Evolutionary conservation across 2,888 invertebrate genomes (phyloP).

Genomic region (Macrophya alboannulata): DNA sequence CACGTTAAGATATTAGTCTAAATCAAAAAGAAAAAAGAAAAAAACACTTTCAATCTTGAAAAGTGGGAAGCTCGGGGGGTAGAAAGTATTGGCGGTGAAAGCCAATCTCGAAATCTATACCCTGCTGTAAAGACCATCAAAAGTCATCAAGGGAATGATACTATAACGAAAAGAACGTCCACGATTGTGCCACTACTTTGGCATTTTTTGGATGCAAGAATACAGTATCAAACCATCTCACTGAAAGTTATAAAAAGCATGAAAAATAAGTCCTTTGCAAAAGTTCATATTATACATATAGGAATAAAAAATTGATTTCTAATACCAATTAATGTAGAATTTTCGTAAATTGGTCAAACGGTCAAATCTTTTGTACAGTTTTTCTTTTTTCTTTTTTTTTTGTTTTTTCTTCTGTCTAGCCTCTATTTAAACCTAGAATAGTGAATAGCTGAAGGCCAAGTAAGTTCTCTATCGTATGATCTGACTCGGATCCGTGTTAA

Average conservation of each 20-base stretch:
- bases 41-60: background rate
- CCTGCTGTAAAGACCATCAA: background rate
- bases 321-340: background rate
- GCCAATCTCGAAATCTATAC: constrained; percentile 19
- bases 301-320: background rate
- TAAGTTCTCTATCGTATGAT: constrained; percentile 11
- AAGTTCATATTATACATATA: too few species aligned
- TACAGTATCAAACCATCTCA: too few species aligned
- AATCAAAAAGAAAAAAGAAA: background rate
- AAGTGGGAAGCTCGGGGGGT: background rate
- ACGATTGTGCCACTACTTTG: background rate
- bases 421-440: background rate
- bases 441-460: constrained; percentile 27
- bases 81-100: background rate
- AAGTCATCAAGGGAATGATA: background rate
- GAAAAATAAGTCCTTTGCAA: constrained; percentile 12
- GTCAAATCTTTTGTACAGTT: background rate
- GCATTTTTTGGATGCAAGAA: background rate
- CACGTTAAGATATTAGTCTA: background rate
- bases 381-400: too few species aligned
- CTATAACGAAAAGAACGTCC: background rate
- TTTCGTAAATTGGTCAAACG: background rate
- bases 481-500: constrained; percentile 42
- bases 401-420: background rate
- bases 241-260: background rate